These are phyloP conservation scores for Dasypolia templi DNA, from an alignment of 2,888 invertebrate genomes.

Conservation along the genomic window DNA sequence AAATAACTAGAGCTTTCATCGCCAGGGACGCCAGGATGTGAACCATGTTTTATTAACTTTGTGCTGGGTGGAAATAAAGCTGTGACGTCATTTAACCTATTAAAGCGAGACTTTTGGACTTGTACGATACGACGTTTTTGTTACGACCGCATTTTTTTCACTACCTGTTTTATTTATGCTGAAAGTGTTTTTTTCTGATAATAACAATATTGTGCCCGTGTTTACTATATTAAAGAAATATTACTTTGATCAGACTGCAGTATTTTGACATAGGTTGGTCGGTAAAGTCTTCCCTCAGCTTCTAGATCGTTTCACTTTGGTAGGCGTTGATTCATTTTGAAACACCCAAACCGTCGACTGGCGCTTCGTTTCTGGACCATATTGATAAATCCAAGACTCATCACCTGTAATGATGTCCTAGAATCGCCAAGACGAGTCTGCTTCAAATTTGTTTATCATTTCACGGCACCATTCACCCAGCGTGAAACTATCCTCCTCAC, in stretches of 20 bases:
- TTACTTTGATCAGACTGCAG: not conserved
- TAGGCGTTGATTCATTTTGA: no score
- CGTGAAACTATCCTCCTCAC: no score
- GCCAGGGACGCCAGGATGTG: conserved; percentile 59
- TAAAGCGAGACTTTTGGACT: conserved; percentile 15
- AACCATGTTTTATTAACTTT: conserved; percentile 40
- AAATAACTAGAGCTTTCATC: conserved; percentile 60
- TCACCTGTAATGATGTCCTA: no score
- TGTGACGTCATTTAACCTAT: not conserved
- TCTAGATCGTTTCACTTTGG: no score
- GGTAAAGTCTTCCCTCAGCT: no score
- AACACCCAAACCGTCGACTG: no score
- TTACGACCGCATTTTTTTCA: not conserved
- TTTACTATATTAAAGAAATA: not conserved
- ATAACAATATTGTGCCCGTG: not conserved
- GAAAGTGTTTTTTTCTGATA: not conserved
- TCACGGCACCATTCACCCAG: no score
- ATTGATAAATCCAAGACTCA: no score
- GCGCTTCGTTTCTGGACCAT: no score
- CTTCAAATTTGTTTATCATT: no score
- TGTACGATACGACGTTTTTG: not conserved
- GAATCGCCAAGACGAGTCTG: no score
- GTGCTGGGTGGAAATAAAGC: conserved; percentile 36
- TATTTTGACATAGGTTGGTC: not conserved
- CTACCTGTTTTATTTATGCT: not conserved